Evolutionary conservation across 2,113 vertebrate genomes (phyloP).

Genomic region (Tachysurus fulvidraco): DNA sequence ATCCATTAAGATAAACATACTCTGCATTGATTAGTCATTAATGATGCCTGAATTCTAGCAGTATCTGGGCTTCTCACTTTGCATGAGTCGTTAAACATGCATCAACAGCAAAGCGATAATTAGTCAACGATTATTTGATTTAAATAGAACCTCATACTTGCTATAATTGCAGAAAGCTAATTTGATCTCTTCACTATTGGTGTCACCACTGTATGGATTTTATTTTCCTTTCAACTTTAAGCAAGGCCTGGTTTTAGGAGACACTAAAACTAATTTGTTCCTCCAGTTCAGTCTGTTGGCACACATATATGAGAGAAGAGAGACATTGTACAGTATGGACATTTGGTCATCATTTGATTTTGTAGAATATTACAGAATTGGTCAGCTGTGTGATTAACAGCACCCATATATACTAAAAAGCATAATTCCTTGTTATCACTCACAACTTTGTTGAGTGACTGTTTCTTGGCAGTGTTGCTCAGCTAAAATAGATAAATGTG

Average conservation of each 20-base stretch:
- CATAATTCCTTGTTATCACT: background rate
- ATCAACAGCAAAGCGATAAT: conserved; percentile 1
- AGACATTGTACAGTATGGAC: too few species aligned
- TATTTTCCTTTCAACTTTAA: background rate
- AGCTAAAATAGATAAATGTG: conserved; percentile 51
- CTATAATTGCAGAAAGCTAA: background rate
- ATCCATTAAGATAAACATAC: background rate
- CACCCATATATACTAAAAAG: background rate
- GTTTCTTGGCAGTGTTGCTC: conserved; percentile 20
- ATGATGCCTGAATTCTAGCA: background rate
- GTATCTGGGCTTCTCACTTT: background rate
- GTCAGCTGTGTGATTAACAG: background rate
- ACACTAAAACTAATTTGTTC: background rate
- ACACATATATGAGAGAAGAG: background rate
- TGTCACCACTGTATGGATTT: background rate
- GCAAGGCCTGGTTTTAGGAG: background rate
- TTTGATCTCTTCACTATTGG: background rate
- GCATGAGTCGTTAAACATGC: background rate
- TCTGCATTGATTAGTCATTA: conserved; percentile 6
- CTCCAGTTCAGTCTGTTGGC: background rate
- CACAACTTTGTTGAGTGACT: background rate
- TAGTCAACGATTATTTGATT: background rate
- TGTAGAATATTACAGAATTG: background rate
- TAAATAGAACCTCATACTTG: background rate
- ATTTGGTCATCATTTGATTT: background rate